Evolutionary conservation across 2,888 invertebrate genomes (phyloP).

Genomic region (Venustoraphidia nigricollis): DNA sequence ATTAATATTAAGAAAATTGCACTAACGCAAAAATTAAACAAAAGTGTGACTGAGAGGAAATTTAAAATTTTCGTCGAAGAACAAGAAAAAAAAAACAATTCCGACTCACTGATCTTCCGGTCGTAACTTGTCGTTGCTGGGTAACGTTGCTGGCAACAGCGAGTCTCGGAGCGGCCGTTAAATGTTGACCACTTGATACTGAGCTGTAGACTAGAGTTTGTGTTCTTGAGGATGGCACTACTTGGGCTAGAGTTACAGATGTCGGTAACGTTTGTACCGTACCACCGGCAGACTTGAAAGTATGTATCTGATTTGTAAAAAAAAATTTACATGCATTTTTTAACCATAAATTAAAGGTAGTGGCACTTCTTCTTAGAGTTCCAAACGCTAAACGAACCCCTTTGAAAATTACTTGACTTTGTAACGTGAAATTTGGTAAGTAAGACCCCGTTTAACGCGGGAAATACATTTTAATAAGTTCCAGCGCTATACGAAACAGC

Average conservation of each 20-base stretch:
- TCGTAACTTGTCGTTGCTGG: conserved; percentile 16
- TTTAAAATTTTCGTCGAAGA: not conserved
- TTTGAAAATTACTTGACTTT: no score
- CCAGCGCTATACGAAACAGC: no score
- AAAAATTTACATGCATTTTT: not conserved
- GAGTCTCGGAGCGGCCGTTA: conserved; percentile 21
- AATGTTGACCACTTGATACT: conserved; percentile 18
- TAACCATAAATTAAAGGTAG: no score
- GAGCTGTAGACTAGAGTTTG: conserved; percentile 26
- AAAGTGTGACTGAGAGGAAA: no score
- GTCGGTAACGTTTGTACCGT: conserved; percentile 22
- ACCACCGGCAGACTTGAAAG: conserved; percentile 22
- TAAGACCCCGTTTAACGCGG: no score
- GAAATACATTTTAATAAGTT: no score
- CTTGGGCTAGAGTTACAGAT: conserved; percentile 22
- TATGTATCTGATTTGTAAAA: conserved; percentile 16
- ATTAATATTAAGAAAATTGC: no score
- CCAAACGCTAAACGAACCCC: no score
- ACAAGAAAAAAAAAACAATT: conserved; percentile 2
- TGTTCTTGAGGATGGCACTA: conserved; percentile 25
- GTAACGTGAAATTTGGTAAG: no score
- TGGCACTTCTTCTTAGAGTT: no score
- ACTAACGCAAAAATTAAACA: no score
- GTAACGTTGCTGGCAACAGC: conserved; percentile 20
- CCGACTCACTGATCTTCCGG: conserved; percentile 13